Conservation (phyloP, 2,113 vertebrate genomes). For the Potamarius usumacintae region DNA sequence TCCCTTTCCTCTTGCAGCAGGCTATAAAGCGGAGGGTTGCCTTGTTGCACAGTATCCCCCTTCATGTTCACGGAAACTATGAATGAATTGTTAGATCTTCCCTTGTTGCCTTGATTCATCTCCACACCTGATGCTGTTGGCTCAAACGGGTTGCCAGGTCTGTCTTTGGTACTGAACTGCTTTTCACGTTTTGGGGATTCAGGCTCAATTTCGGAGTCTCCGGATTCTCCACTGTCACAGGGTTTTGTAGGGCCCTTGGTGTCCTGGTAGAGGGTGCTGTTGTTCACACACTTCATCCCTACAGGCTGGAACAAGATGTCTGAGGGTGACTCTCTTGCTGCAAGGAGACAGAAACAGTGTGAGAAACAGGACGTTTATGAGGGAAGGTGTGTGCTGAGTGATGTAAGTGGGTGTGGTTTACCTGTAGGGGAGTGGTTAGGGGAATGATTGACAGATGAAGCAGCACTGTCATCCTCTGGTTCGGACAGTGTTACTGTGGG, state of each 20-base stretch:
- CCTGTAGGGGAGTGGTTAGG: slow-evolving; percentile 89
- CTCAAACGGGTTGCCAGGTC: slow-evolving; percentile 41
- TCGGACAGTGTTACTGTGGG: slow-evolving; percentile 91
- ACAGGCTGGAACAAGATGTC: slow-evolving; percentile 65
- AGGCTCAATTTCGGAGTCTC: slow-evolving; percentile 92
- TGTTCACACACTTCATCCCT: slow-evolving; percentile 56
- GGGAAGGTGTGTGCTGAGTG: neutral
- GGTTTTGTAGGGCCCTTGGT: slow-evolving; percentile 58
- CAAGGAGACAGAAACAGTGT: slow-evolving; percentile 36
- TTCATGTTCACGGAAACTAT: slow-evolving; percentile 72
- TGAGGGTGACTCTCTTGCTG: slow-evolving; percentile 72
- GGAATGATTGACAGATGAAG: slow-evolving; percentile 86
- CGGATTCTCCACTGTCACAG: slow-evolving; percentile 90
- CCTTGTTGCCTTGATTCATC: slow-evolving; percentile 78
- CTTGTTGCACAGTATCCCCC: slow-evolving; percentile 78
- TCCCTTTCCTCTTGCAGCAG: slow-evolving; percentile 94
- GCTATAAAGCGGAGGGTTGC: slow-evolving; percentile 87
- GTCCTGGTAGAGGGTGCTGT: slow-evolving; percentile 18
- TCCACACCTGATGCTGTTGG: slow-evolving; percentile 36
- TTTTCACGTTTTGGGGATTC: slow-evolving; percentile 63
- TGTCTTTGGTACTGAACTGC: slow-evolving; percentile 13
- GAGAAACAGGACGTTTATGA: neutral
- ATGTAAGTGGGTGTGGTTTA: slow-evolving; percentile 13
- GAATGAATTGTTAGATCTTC: slow-evolving; percentile 77
- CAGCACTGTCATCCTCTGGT: slow-evolving; percentile 93